Evolutionary conservation across 2,113 vertebrate genomes (phyloP).

Genomic region (cat (Felis catus)): F.catus_Fca126_mat1.0 CM031418.1:67175001-67175500

Average conservation of each 20-base stretch:
- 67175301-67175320: too few species aligned
- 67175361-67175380: too few species aligned
- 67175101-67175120: not conserved
- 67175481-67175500: too few species aligned
- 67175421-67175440: too few species aligned
- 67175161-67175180: not conserved
- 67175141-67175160: not conserved
- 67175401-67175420: too few species aligned
- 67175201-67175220: not conserved
- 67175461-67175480: too few species aligned
- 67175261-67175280: not conserved
- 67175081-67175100: not conserved
- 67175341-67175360: too few species aligned
- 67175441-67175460: too few species aligned
- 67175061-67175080: not conserved
- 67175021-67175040: not conserved
- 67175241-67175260: not conserved
- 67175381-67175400: too few species aligned
- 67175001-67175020: not conserved
- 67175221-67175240: constrained; percentile 16
- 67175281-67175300: too few species aligned
- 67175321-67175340: too few species aligned
- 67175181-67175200: not conserved
- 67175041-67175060: not conserved
- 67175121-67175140: not conserved